Evolutionary conservation across 2,888 invertebrate species (phyloP), one percentile per base, ranked within the genome.

Genomic region (Eristalinus aeneus): DNA sequence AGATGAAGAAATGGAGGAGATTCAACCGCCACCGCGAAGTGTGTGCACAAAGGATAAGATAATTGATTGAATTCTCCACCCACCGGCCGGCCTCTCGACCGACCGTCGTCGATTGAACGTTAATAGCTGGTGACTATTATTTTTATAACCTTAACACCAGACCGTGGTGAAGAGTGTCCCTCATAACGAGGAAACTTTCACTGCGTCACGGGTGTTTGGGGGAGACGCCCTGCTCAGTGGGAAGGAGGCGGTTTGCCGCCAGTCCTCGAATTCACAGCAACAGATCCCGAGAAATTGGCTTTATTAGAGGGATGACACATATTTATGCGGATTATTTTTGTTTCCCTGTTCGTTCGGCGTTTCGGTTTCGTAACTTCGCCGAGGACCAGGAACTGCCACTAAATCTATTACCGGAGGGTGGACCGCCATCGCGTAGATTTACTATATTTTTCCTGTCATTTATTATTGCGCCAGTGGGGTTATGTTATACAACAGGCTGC

Each of bases 261-360:
- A 11, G 60, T 20, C 54, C 22, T 27, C 72, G 36, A 86, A 76
- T 72, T 72, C 75, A 84, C 58, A 68, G 76, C 79, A 80, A 54
- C 46, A 56, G 23, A 58, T 63, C 32, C 71, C 12, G 82, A 82
- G 69, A 61, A 74, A 86, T 86, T 78, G 86, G 60, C 82, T 86
- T 86, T 86, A 86, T 86, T 86, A 86, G 71, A 71, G 82, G 67
- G 82, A 86, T 86, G 86, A 86, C 86, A 86, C 74, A 86, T 86
- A 86, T 86, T 86, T 77, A 82, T 86, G 69, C 34, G 86, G 77
- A 86, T 78, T 86, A 85, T 73, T 81, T 72, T 69, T 77, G 73
- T 77, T 83, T 77, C 68, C 82, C 67, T 72, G 69, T 64, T 75
- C 53, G 58, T 39, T 2, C 23, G 56, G 6, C 22, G 22, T 31